Percentiles rank a stretch among this genome's conserved stretches.
Conservation (phyloP, 1,140 invertebrate genomes). For the Drosophila nebulosa region DNA sequence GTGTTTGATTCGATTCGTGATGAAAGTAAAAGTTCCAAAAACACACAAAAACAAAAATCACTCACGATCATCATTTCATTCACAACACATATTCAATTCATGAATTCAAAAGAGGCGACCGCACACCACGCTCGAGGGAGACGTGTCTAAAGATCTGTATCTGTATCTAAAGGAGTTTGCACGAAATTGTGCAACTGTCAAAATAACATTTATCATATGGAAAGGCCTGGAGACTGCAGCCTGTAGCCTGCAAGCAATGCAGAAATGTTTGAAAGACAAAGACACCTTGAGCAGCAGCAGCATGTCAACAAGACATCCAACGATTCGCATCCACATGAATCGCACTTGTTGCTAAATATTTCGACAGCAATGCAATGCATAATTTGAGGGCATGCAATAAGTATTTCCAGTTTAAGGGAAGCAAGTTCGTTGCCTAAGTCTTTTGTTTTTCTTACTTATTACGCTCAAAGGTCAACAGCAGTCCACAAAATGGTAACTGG, state of each 20-base stretch:
- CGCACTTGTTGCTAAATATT: slow-evolving; percentile 42
- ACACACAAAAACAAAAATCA: slow-evolving; percentile 21
- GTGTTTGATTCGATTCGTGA: too few species aligned
- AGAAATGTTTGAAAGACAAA: slow-evolving; percentile 17
- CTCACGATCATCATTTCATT: slow-evolving; percentile 67
- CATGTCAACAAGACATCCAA: background rate
- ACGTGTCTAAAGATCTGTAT: slow-evolving; percentile 67
- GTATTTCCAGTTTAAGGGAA: slow-evolving; percentile 10
- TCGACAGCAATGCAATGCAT: slow-evolving; percentile 46
- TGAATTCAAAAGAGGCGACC: slow-evolving; percentile 36
- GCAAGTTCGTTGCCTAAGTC: slow-evolving; percentile 75
- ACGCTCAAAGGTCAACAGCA: slow-evolving; percentile 69
- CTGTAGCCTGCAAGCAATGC: too few species aligned
- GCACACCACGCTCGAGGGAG: slow-evolving; percentile 12
- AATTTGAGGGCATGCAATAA: slow-evolving; percentile 47
- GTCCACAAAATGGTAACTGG: slow-evolving; percentile 56
- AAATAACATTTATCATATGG: slow-evolving; percentile 60
- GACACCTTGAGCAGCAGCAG: slow-evolving; percentile 32
- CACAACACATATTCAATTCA: slow-evolving; percentile 67
- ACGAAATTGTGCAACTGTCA: slow-evolving; percentile 76
- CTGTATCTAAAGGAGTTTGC: slow-evolving; percentile 45
- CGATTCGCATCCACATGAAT: slow-evolving; percentile 15
- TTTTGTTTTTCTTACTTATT: slow-evolving; percentile 61
- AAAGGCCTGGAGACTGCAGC: too few species aligned
- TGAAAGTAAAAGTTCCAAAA: slow-evolving; percentile 61